Percentiles rank a stretch among this genome's conserved stretches.
These are phyloP conservation scores for Arremon aurantiirostris DNA, from an alignment of 2,797 vertebrate genomes.

Conservation along the genomic window DNA sequence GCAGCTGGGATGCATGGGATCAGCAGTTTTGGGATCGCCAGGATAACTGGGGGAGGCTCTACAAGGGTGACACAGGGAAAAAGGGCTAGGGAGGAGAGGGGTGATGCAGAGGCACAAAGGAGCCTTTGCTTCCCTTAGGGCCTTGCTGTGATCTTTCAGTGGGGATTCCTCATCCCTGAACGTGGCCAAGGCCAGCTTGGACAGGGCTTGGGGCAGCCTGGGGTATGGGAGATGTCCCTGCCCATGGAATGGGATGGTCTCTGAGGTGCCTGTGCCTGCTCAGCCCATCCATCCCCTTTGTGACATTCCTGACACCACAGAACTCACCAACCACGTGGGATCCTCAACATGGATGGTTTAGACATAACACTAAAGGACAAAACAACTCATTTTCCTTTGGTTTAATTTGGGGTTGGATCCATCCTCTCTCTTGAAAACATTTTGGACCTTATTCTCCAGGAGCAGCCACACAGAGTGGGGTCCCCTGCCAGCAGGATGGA, in stretches of 20 bases:
- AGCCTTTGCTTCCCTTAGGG: background rate
- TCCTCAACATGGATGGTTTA: background rate
- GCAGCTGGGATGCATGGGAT: slow-evolving; percentile 12
- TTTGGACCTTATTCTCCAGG: background rate
- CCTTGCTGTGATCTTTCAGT: fast-evolving
- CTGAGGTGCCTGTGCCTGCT: background rate
- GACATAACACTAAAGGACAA: background rate
- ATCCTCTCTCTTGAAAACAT: background rate
- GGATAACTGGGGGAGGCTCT: slow-evolving; percentile 21
- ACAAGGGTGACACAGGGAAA: background rate
- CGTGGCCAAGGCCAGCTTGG: fast-evolving
- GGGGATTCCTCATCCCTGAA: background rate
- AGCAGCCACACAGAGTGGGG: background rate
- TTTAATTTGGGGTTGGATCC: background rate
- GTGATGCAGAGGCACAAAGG: background rate
- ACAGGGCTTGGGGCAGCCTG: background rate
- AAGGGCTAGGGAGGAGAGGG: background rate
- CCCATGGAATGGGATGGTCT: background rate
- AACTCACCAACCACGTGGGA: fast-evolving
- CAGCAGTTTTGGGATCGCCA: slow-evolving; percentile 16
- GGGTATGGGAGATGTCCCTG: background rate
- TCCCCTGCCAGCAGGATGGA: background rate
- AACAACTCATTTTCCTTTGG: background rate
- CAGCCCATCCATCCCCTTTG: background rate
- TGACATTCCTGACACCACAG: background rate